phyloP scores from a whole-genome alignment of 1,140 invertebrate species.

The Wiebesia pumilae region DNA sequence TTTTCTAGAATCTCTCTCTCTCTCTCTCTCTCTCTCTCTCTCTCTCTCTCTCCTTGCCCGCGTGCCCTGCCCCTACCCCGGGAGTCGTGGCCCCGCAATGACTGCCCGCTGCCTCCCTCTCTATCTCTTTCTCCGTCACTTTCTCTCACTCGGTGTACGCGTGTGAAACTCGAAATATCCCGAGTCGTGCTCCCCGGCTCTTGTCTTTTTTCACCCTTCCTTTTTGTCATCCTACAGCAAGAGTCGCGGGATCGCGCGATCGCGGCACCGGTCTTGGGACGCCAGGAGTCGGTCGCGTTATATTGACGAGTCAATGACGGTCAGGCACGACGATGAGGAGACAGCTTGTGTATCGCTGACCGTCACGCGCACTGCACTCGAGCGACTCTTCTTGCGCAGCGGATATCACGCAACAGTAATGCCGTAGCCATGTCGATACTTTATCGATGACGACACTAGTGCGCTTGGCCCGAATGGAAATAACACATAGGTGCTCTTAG shows the following conservation, averaged over 20 bases:
- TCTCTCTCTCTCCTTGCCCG: slow-evolving; percentile 54
- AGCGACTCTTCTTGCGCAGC: background rate
- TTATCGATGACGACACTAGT: slow-evolving; percentile 2
- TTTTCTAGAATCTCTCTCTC: slow-evolving; percentile 66
- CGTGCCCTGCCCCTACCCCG: slow-evolving; percentile 52
- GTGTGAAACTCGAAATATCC: background rate
- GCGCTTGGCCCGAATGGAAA: no score
- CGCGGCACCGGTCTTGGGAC: background rate
- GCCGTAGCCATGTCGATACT: background rate
- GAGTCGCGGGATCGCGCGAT: background rate
- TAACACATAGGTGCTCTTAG: background rate
- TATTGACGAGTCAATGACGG: background rate
- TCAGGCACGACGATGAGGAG: background rate
- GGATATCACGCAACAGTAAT: background rate
- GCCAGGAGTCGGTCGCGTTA: background rate
- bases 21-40: slow-evolving; percentile 44
- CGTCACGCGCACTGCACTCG: background rate
- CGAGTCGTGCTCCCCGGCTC: background rate
- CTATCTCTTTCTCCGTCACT: background rate
- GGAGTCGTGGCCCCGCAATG: slow-evolving; percentile 23
- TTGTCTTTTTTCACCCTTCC: background rate
- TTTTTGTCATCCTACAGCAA: no score
- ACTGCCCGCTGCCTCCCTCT: background rate
- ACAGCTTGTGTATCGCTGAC: background rate
- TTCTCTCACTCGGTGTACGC: background rate